Percentiles rank a stretch among this genome's conserved stretches.
Conservation (phyloP, 2,888 invertebrate species). For the Chirona hameri region DNA sequence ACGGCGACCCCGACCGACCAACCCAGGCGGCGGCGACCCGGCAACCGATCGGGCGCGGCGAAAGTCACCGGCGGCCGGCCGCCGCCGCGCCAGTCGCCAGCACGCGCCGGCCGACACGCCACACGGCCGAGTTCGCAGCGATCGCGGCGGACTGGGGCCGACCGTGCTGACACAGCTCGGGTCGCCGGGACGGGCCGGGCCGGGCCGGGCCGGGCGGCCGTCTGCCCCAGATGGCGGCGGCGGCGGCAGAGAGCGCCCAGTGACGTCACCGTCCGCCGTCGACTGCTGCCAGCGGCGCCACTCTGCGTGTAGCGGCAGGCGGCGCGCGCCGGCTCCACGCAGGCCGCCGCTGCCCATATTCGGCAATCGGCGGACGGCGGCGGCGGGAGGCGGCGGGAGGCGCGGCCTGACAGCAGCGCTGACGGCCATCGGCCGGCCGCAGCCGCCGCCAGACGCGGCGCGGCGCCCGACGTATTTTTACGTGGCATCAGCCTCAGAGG, state of each 20-base stretch:
- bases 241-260: neutral
- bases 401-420: neutral
- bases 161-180: no score
- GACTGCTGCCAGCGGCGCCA: neutral
- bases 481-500: neutral
- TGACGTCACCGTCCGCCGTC: neutral
- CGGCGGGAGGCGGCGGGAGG: neutral
- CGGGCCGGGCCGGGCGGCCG: no score
- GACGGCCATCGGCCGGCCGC: neutral
- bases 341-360: conserved; percentile 7
- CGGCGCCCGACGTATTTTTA: neutral
- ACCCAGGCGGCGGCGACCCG: no score
- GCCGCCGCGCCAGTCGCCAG: neutral
- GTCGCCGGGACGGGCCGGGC: no score
- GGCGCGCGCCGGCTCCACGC: neutral
- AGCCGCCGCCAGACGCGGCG: neutral
- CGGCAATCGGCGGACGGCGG: neutral
- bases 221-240: no score
- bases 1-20: neutral
- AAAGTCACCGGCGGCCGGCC: neutral
- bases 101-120: no score
- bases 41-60: neutral
- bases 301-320: neutral
- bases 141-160: no score
- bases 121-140: no score